Percentiles rank a stretch among this genome's conserved stretches.
These are phyloP conservation scores for Leucophora obtusa DNA, from an alignment of 2,888 invertebrate genomes.

Conservation along the genomic window DNA sequence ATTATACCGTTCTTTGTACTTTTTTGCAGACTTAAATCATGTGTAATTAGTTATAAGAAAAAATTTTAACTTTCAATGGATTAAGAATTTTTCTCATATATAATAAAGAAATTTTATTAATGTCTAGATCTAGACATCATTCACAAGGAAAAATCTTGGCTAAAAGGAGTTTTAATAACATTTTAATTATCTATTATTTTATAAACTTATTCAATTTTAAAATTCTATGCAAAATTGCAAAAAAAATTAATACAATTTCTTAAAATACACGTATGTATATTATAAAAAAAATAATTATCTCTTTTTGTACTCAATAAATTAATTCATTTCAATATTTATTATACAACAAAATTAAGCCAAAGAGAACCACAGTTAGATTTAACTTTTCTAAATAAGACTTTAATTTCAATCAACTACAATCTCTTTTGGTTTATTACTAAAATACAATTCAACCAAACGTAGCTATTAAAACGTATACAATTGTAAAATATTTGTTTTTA, in stretches of 20 bases:
- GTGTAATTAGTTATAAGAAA: background rate
- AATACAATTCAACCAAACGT: background rate
- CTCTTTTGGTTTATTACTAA: background rate
- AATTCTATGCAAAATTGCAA: no score
- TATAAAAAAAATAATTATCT: no score
- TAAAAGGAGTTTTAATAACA: no score
- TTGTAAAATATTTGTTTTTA: background rate
- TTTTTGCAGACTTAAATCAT: background rate
- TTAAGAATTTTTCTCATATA: background rate
- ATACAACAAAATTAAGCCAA: background rate
- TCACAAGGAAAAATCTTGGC: no score
- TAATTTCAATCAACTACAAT: background rate
- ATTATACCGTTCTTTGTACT: background rate
- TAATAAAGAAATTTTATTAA: slow-evolving; percentile 21
- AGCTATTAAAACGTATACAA: background rate
- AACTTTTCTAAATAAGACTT: background rate
- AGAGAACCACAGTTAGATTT: background rate
- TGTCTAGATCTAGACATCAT: background rate
- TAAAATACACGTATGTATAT: no score
- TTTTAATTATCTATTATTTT: no score
- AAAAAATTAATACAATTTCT: no score
- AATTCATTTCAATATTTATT: background rate
- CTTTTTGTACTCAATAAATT: slow-evolving; percentile 3
- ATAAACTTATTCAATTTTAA: no score
- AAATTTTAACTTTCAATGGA: slow-evolving; percentile 34